Percentiles rank a stretch among this genome's conserved stretches.
These are phyloP conservation scores for Mesochorus sp. DNA, from an alignment of 2,888 invertebrate species.

Conservation along the genomic window DNA sequence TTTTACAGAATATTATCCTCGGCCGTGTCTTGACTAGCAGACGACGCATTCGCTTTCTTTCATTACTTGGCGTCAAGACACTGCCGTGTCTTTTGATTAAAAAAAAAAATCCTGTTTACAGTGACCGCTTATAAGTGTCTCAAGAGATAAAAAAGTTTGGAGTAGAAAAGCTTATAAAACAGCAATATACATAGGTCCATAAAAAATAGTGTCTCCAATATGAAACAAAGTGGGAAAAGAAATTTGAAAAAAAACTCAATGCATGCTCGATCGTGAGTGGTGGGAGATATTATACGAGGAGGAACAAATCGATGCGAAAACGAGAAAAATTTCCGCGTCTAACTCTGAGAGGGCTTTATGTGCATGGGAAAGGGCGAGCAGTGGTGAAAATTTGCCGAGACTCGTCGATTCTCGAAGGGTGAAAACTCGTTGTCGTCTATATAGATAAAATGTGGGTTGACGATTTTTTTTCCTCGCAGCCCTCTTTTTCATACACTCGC, in stretches of 20 bases:
- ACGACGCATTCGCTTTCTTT: too few relatives aligned
- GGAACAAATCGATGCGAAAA: conserved; percentile 17
- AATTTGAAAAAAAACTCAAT: not conserved
- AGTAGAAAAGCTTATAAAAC: not conserved
- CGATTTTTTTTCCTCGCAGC: conserved; percentile 7
- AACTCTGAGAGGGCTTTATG: not conserved
- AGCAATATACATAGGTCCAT: not conserved
- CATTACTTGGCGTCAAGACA: too few relatives aligned
- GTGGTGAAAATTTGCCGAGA: not conserved
- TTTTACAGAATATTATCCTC: too few relatives aligned
- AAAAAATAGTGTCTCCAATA: not conserved
- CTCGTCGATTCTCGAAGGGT: conserved; percentile 38
- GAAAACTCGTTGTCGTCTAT: conserved; percentile 37
- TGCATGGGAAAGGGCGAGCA: not conserved
- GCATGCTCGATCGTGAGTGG: not conserved
- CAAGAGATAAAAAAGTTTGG: not conserved
- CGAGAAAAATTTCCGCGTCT: conserved; percentile 1
- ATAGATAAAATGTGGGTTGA: too few relatives aligned
- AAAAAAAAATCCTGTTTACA: not conserved
- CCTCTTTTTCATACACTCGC: conserved; percentile 5
- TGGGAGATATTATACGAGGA: not conserved
- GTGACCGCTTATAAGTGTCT: not conserved
- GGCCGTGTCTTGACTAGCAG: too few relatives aligned
- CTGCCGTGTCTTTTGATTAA: too few relatives aligned
- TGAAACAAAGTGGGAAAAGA: conserved; percentile 10